Percentiles rank a stretch among this genome's conserved stretches.
Conservation (phyloP, 1,140 invertebrate genomes). For the Orchestia grillus region DNA sequence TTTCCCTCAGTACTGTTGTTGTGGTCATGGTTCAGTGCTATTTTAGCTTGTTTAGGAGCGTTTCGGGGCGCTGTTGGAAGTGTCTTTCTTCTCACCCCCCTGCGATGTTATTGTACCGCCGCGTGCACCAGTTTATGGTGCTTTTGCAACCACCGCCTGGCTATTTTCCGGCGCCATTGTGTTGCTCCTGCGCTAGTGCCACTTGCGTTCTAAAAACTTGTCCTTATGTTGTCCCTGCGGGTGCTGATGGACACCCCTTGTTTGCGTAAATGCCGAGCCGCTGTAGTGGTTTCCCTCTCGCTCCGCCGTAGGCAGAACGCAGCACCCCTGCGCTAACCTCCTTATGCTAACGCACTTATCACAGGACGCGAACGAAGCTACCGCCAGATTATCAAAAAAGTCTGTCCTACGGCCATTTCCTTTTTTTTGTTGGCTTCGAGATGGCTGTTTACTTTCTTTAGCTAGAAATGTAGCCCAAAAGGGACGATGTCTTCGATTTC, state of each 20-base stretch:
- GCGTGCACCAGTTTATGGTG: not conserved
- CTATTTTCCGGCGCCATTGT: conserved; percentile 29
- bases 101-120: conserved; percentile 2
- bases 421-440: not conserved
- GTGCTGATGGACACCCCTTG: conserved; percentile 32
- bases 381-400: not conserved
- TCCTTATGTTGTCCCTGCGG: conserved; percentile 33
- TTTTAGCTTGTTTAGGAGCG: not conserved
- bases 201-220: conserved; percentile 15
- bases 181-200: not conserved
- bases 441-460: too few species aligned
- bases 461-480: too few species aligned
- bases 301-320: not conserved
- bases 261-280: conserved; percentile 34
- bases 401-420: not conserved
- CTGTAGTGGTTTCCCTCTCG: not conserved
- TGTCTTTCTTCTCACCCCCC: not conserved
- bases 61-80: not conserved
- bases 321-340: not conserved
- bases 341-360: not conserved
- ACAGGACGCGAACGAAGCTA: not conserved
- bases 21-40: not conserved
- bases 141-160: not conserved
- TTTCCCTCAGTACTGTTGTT: not conserved
- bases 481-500: too few species aligned